Conservation (phyloP, 35 echinoderm and acorn worm genomes). For the Ophioderma brevispina region DNA sequence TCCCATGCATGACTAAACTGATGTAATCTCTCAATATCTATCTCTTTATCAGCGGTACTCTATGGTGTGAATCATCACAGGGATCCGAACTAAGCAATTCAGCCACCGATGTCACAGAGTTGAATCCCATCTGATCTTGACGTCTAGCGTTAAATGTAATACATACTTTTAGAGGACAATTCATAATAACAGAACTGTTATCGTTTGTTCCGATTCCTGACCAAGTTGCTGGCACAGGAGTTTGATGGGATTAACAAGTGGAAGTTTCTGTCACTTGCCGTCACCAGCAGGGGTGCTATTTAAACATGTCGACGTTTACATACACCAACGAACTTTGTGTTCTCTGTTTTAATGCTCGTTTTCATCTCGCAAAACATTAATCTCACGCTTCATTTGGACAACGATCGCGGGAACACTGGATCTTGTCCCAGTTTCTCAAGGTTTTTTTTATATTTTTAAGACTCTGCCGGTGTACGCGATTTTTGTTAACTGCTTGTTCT, state of each 20-base stretch:
- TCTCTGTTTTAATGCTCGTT: constrained; percentile 20
- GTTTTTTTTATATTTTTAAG: too few relatives aligned
- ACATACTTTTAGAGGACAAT: too few relatives aligned
- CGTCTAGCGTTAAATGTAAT: too few relatives aligned
- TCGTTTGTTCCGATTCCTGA: neutral
- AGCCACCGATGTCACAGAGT: too few relatives aligned
- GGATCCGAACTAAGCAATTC: too few relatives aligned
- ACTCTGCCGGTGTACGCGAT: neutral
- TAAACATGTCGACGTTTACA: constrained; percentile 12
- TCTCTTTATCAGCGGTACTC: too few relatives aligned
- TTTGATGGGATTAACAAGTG: neutral
- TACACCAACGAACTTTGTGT: constrained; percentile 17
- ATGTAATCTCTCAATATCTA: too few relatives aligned
- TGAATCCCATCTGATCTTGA: too few relatives aligned
- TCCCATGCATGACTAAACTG: too few relatives aligned
- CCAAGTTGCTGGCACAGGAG: neutral
- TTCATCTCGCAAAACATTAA: constrained; percentile 26
- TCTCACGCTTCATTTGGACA: constrained; percentile 44
- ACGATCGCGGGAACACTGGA: constrained; percentile 9
- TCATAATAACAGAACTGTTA: neutral
- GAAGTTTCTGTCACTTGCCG: neutral
- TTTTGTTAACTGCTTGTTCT: neutral
- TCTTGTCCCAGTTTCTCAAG: neutral
- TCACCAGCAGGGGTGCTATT: neutral
- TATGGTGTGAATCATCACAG: too few relatives aligned